phyloP scores from a whole-genome alignment of 2,888 invertebrate genomes.

The Sarcophaga variegata region DNA sequence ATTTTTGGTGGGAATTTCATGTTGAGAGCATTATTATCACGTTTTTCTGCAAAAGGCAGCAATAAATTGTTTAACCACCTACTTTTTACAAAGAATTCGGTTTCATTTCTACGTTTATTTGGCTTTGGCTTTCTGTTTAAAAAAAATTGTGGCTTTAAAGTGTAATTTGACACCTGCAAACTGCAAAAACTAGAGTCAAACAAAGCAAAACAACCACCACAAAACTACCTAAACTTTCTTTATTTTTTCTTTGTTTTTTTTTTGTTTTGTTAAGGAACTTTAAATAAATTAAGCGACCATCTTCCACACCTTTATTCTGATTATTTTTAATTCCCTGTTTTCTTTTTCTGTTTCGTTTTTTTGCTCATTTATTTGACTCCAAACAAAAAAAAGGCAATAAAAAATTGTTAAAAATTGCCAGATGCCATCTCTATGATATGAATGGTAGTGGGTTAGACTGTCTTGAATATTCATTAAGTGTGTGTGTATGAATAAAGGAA shows the following conservation, averaged over 20 bases:
- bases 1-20: constrained; percentile 51
- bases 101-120: constrained; percentile 9
- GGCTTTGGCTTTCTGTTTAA: constrained; percentile 49
- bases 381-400: constrained; percentile 17
- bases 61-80: constrained; percentile 67
- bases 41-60: constrained; percentile 40
- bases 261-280: constrained; percentile 9
- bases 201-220: not conserved
- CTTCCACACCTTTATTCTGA: constrained; percentile 61
- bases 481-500: not conserved
- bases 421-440: constrained; percentile 74
- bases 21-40: constrained; percentile 55
- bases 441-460: constrained; percentile 56
- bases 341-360: constrained; percentile 12
- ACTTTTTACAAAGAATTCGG: constrained; percentile 67
- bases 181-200: constrained; percentile 54
- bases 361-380: constrained; percentile 55
- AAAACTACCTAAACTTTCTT: not conserved
- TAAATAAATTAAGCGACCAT: constrained; percentile 60
- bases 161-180: constrained; percentile 69
- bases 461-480: constrained; percentile 38
- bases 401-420: constrained; percentile 29
- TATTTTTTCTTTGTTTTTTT: constrained; percentile 6
- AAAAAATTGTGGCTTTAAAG: constrained; percentile 44
- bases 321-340: constrained; percentile 3